Conservation (phyloP, 2,797 vertebrate genomes). For the Mormyrus hasselquistii region DNA sequence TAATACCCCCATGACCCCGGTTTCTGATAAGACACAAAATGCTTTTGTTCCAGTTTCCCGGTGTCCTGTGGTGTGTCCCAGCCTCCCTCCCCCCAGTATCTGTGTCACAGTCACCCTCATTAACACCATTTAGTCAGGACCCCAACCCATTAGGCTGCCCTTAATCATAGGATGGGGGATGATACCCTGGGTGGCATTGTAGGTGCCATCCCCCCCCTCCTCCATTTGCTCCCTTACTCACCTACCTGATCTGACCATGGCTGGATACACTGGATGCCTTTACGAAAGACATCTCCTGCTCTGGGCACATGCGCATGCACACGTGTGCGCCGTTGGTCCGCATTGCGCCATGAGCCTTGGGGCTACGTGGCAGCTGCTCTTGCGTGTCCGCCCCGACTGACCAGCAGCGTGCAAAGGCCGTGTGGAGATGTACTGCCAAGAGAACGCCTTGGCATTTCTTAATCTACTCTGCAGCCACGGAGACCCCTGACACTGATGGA, state of each 20-base stretch:
- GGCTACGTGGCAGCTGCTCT: not conserved
- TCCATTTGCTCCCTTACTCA: not conserved
- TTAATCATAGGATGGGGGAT: constrained; percentile 40
- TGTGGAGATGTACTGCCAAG: not conserved
- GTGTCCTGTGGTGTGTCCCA: constrained; percentile 14
- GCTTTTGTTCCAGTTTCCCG: not conserved
- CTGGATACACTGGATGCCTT: not conserved
- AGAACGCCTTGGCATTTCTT: not conserved
- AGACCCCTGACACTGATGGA: not conserved
- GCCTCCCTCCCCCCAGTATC: constrained; percentile 1
- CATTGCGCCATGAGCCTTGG: not conserved
- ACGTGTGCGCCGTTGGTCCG: not conserved
- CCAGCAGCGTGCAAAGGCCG: not conserved
- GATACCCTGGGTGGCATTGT: constrained; percentile 47
- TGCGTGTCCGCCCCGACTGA: not conserved
- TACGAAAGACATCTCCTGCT: not conserved
- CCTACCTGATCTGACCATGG: not conserved
- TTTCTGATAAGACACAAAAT: not conserved
- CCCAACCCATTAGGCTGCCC: constrained; percentile 38
- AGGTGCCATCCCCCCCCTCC: not conserved
- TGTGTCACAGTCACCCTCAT: constrained; percentile 30
- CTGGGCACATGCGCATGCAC: not conserved
- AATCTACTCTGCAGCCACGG: not conserved
- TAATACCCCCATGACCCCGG: not conserved
- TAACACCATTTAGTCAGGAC: constrained; percentile 30